These are phyloP conservation scores for Acanthurus leucopareius DNA, from an alignment of 2,797 vertebrate species.

Conservation along the genomic window DNA sequence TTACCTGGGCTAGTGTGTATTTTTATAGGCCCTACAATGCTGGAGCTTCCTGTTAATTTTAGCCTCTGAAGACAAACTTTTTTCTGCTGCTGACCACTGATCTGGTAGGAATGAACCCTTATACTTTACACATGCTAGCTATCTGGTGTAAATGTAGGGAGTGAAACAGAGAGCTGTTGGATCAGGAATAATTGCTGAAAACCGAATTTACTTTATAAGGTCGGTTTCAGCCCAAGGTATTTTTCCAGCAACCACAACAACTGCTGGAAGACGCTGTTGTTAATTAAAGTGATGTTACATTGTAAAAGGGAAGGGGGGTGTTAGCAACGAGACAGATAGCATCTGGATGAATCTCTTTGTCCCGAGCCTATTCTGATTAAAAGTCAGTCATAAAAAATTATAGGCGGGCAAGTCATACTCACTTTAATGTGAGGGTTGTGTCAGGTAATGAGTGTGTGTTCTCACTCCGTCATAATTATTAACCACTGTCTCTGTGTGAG, in stretches of 20 bases:
- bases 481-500: slow-evolving; percentile 25
- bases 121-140: no score
- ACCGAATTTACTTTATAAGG: background rate
- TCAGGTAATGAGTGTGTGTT: background rate
- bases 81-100: no score
- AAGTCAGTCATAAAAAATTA: background rate
- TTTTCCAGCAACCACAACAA: background rate
- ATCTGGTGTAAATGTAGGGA: no score
- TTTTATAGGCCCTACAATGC: no score
- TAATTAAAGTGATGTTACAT: background rate
- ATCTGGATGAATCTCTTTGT: background rate
- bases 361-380: background rate
- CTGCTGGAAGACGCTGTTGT: background rate
- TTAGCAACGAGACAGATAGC: background rate
- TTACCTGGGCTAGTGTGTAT: no score
- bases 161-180: no score
- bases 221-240: background rate
- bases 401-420: background rate
- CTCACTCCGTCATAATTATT: slow-evolving; percentile 5
- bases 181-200: no score
- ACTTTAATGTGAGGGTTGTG: slow-evolving; percentile 3
- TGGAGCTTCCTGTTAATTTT: no score
- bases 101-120: no score
- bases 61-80: no score
- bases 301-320: background rate